Evolutionary conservation across 1,140 invertebrate species (phyloP), one percentile per base, ranked within the genome.

Genomic region (Belonocnema kinseyi): DNA sequence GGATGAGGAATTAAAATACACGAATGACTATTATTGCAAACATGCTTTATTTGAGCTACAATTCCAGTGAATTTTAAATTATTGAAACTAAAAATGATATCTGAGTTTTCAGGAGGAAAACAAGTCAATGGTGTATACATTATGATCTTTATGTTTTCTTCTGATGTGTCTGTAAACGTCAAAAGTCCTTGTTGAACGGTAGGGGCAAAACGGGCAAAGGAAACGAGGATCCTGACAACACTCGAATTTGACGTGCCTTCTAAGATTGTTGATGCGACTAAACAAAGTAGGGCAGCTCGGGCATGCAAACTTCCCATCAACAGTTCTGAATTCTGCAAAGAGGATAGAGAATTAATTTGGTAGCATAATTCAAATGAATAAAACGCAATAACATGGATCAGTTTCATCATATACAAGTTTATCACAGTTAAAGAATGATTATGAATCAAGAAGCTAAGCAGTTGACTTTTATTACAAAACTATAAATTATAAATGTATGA

Each of bases 201-300:
- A 88, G 14, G 95, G 93, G 88, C 95, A 96, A 89, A 95, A 95
- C 4, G 94, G 94, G 88, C 95, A 96, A 82, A 94, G 94, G 85
- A 95, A 96, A 82, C 95, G 94, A 1, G 95, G 95, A 85, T 95
- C 95, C 89, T 95, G 95, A 81, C 95, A 95, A 88, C 96, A 96
- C 88, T 96, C 95, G 93, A 95, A 96, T 88, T 96, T 95, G 89
- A 95, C 94, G 87, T 96, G 95, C 52, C 85, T 89, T 71, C 86
- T 88, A 77, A 92, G 88, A 73, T 91, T 91, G 12, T 87, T 83
- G 14, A n/a, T 54, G n/a, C 53, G 53, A 54, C 17, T 54, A 54
- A 54, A 54, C 17, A 54, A 17, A 54, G n/a, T n/a, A 54, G 53
- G 16, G 53, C 53, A 54, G 53, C 17, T 54, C 8, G 53, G 53